These are phyloP conservation scores for Leucoraja erinaceus DNA, from an alignment of 2,113 vertebrate genomes.

Conservation along the genomic window DNA sequence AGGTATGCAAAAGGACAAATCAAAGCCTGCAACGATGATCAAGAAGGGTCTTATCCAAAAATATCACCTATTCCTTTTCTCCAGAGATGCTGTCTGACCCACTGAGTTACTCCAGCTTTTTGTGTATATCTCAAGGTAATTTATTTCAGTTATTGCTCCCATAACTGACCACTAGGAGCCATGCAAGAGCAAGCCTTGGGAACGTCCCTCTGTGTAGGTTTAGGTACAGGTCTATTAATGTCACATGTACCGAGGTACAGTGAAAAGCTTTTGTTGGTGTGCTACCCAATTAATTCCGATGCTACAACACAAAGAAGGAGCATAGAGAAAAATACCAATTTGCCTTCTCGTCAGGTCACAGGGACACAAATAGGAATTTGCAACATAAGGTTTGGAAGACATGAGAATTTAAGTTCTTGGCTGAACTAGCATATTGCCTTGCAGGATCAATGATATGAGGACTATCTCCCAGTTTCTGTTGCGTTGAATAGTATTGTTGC, in stretches of 20 bases:
- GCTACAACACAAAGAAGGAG: too few relatives aligned
- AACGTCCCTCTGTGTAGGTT: background rate
- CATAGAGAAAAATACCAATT: background rate
- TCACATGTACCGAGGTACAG: too few relatives aligned
- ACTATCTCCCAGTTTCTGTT: background rate
- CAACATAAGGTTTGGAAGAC: background rate
- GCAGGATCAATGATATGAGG: background rate
- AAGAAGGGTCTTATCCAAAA: too few relatives aligned
- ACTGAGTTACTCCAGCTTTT: too few relatives aligned
- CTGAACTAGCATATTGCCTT: background rate
- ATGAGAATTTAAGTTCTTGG: background rate
- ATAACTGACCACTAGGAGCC: constrained; percentile 13
- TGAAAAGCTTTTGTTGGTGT: too few relatives aligned
- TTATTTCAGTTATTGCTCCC: background rate
- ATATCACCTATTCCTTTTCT: too few relatives aligned
- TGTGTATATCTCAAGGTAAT: background rate
- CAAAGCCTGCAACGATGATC: too few relatives aligned
- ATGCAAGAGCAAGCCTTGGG: background rate
- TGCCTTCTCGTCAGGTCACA: background rate
- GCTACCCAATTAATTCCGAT: too few relatives aligned
- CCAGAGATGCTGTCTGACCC: too few relatives aligned
- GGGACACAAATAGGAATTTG: background rate
- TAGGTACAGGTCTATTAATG: too few relatives aligned
- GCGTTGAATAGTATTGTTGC: background rate
- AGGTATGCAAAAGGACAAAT: too few relatives aligned